Evolutionary conservation across 2,888 invertebrate species (phyloP).

Genomic region (Tridacna crocea): DNA sequence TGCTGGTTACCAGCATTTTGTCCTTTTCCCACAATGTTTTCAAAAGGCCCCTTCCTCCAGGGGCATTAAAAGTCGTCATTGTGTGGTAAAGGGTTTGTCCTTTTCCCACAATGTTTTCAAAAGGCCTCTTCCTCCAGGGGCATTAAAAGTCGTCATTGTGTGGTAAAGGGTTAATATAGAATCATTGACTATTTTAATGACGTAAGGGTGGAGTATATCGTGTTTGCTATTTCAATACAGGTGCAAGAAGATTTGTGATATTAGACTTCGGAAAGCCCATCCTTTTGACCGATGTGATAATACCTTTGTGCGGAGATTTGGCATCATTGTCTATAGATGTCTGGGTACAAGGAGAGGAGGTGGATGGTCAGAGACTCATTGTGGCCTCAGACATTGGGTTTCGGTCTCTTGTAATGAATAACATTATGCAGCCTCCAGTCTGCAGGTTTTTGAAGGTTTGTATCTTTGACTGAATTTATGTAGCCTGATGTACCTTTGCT

Average conservation of each 20-base stretch:
- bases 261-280: slow-evolving; percentile 95
- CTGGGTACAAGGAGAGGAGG: slow-evolving; percentile 94
- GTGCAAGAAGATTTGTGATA: slow-evolving; percentile 95
- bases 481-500: too few species aligned
- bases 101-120: too few species aligned
- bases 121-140: too few species aligned
- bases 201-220: too few species aligned
- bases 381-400: slow-evolving; percentile 94
- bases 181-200: too few species aligned
- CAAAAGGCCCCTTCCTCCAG: too few species aligned
- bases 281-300: slow-evolving; percentile 91
- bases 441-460: slow-evolving; percentile 94
- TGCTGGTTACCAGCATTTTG: too few species aligned
- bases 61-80: too few species aligned
- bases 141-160: too few species aligned
- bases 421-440: slow-evolving; percentile 95
- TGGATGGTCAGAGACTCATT: slow-evolving; percentile 92
- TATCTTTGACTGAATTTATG: not conserved
- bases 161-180: too few species aligned
- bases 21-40: too few species aligned
- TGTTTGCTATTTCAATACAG: slow-evolving; percentile 61
- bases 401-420: slow-evolving; percentile 93
- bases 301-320: slow-evolving; percentile 84
- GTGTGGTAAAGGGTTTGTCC: too few species aligned
- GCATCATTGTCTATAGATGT: slow-evolving; percentile 95